Evolutionary conservation across 2,113 vertebrate species (phyloP).

Genomic region (Amblyornis subalaris): DNA sequence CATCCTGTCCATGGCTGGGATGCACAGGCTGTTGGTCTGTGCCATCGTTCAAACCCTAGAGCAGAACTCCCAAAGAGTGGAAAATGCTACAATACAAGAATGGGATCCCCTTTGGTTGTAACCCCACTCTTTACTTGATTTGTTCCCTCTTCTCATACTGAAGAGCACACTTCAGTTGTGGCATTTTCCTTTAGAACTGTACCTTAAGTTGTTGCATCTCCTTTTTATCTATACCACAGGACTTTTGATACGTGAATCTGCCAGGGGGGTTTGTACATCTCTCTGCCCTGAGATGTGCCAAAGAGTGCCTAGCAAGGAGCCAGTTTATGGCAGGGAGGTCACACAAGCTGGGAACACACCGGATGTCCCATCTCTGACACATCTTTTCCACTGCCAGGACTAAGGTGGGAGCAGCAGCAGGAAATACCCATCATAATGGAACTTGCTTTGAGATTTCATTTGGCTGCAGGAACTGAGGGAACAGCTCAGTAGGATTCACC

Average conservation of each 20-base stretch:
- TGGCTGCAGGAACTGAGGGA: not conserved
- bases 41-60: not conserved
- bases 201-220: not conserved
- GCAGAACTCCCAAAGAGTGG: not conserved
- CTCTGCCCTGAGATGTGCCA: not conserved
- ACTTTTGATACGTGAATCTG: not conserved
- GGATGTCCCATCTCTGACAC: not conserved
- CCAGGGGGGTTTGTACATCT: not conserved
- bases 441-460: not conserved
- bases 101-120: not conserved
- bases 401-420: not conserved
- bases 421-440: not conserved
- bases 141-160: not conserved
- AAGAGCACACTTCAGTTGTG: not conserved
- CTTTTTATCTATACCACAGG: not conserved
- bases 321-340: not conserved
- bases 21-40: not conserved
- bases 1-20: not conserved
- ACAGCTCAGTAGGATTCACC: not conserved
- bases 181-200: not conserved
- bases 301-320: not conserved
- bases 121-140: not conserved
- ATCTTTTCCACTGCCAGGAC: not conserved
- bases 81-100: not conserved
- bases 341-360: fast-evolving